Conservation (phyloP, 35 echinoderm and acorn worm species). For the Stichopus chloronotus region DNA sequence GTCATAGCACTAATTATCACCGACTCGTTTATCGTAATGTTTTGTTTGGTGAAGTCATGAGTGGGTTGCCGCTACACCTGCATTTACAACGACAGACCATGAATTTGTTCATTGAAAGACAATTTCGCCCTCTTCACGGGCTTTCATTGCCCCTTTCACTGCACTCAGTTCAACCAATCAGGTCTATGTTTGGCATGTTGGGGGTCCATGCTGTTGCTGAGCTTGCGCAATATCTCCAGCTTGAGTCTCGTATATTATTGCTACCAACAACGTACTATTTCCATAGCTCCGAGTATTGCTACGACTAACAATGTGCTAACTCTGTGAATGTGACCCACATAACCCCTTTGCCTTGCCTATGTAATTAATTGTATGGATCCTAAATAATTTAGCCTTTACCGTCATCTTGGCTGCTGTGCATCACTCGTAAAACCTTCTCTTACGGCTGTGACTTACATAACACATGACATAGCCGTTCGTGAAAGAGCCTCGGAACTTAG, state of each 20-base stretch:
- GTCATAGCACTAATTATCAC: too few relatives aligned
- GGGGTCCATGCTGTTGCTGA: constrained; percentile 40
- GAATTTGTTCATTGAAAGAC: too few relatives aligned
- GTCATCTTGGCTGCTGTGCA: neutral
- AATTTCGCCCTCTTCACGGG: too few relatives aligned
- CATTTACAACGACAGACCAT: too few relatives aligned
- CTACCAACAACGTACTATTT: neutral
- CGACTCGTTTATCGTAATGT: too few relatives aligned
- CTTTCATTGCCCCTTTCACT: too few relatives aligned
- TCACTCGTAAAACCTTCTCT: neutral
- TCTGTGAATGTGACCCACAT: neutral
- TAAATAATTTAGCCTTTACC: neutral
- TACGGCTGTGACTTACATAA: neutral
- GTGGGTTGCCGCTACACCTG: too few relatives aligned
- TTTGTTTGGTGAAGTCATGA: too few relatives aligned
- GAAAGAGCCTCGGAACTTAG: too few relatives aligned
- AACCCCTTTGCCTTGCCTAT: neutral
- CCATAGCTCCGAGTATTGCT: neutral
- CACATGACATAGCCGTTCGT: neutral
- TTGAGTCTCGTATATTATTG: neutral
- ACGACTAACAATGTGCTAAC: neutral
- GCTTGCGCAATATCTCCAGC: constrained; percentile 6
- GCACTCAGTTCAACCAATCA: neutral
- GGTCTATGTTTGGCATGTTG: constrained; percentile 22
- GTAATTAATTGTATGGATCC: neutral